phyloP scores from a whole-genome alignment of 2,888 invertebrate species.

The Rotaria magnacalcarata region DNA sequence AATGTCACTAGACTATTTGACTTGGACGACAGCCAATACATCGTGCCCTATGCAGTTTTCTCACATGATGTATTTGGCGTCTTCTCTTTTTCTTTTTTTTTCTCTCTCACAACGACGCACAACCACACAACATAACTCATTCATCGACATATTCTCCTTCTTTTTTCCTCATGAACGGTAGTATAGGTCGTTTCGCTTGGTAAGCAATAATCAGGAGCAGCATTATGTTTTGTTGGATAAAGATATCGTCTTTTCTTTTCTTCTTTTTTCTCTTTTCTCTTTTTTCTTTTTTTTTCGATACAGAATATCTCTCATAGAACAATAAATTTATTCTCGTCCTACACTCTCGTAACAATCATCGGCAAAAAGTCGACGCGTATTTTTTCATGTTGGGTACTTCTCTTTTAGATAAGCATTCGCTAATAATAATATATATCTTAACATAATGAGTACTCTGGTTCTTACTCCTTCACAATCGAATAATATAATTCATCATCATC shows the following conservation, averaged over 20 bases:
- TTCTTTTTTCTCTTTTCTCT: not conserved
- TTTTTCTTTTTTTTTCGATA: not conserved
- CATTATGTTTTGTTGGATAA: conserved; percentile 5
- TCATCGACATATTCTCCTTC: not conserved
- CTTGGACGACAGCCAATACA: not conserved
- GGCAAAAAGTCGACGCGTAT: not conserved
- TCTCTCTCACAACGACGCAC: not conserved
- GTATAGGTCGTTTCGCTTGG: conserved; percentile 1
- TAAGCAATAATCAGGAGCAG: conserved; percentile 15
- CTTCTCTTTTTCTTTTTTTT: not conserved
- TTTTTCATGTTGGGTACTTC: too few species aligned
- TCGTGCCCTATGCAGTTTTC: not conserved
- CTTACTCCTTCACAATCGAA: not conserved
- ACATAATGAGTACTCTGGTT: not conserved
- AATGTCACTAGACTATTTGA: not conserved
- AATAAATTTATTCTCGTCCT: not conserved
- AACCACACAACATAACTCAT: not conserved
- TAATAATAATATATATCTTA: not conserved
- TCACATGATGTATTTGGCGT: not conserved
- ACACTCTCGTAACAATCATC: not conserved
- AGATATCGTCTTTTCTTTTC: not conserved
- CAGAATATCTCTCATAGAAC: not conserved
- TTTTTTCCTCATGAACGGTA: conserved; percentile 1
- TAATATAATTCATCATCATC: not conserved
- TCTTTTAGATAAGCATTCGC: not conserved